phyloP scores from a whole-genome alignment of 2,113 vertebrate genomes.

The Gavialis gangeticus region DNA sequence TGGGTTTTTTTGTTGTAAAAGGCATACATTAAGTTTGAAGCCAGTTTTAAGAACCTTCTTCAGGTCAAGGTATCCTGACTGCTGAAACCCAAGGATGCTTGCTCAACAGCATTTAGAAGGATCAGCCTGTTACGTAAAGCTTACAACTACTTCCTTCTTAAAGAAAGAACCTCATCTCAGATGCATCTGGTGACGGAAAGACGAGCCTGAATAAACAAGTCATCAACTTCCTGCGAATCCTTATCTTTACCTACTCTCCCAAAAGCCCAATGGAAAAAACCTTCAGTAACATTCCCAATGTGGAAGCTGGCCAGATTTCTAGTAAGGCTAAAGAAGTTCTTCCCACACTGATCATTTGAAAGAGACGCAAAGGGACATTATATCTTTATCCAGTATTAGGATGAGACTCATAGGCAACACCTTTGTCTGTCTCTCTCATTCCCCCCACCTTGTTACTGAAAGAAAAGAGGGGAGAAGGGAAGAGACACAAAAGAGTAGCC shows the following conservation, averaged over 20 bases:
- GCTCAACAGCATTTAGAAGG: neutral
- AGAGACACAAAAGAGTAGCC: slow-evolving; percentile 6
- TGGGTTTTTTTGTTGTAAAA: neutral
- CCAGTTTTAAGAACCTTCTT: neutral
- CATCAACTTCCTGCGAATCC: neutral
- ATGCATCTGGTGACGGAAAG: neutral
- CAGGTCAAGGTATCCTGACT: neutral
- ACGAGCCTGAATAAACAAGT: neutral
- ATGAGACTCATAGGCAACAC: neutral
- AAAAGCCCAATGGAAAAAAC: neutral
- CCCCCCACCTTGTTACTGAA: too few species aligned
- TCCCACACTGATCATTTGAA: neutral
- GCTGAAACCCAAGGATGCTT: neutral
- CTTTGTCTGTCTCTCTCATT: neutral
- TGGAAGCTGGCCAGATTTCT: neutral
- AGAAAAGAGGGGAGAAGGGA: slow-evolving; percentile 3
- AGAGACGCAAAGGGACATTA: neutral
- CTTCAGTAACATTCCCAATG: neutral
- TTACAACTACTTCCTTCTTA: too few species aligned
- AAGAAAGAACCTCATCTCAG: too few species aligned
- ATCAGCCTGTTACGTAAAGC: too few species aligned
- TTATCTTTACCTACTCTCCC: neutral
- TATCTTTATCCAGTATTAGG: neutral
- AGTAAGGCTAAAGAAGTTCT: neutral
- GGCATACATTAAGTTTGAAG: neutral